A percentile compares a stretch with the other conserved stretches of the same genome.
Conservation (phyloP, 2,888 invertebrate genomes). For the Gastracanthus pulcherrimus region DNA sequence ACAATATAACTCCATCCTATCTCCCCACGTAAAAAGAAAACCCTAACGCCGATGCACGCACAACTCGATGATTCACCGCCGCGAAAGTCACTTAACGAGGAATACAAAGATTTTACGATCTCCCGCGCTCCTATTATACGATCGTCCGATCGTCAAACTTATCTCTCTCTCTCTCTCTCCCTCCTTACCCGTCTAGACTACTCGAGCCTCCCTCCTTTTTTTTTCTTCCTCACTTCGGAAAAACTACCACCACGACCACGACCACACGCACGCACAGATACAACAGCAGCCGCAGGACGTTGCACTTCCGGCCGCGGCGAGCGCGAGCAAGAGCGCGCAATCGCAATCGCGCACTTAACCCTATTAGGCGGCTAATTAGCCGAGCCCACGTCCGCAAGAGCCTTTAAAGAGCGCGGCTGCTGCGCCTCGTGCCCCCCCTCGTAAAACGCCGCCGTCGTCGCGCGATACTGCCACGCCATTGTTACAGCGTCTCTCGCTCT, state of each 20-base stretch:
- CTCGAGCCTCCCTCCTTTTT: background rate
- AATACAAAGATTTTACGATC: background rate
- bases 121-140: conserved; percentile 17
- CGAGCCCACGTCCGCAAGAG: conserved; percentile 60
- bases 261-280: background rate
- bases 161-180: background rate
- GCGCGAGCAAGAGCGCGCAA: too few species aligned
- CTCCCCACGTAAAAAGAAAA: background rate
- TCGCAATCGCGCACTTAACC: conserved; percentile 68
- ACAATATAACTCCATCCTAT: background rate
- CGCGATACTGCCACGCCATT: background rate
- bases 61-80: background rate
- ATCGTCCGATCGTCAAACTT: conserved; percentile 7
- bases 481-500: too few species aligned
- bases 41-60: background rate
- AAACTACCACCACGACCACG: background rate
- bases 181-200: conserved; percentile 1
- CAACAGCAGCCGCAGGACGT: conserved; percentile 52
- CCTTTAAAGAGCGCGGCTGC: too few species aligned
- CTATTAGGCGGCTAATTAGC: conserved; percentile 68
- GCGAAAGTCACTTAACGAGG: conserved; percentile 33
- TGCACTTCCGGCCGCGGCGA: conserved; percentile 65
- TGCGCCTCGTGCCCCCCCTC: too few species aligned
- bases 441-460: background rate
- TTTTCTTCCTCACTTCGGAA: background rate